These are phyloP conservation scores for Drosophila picticornis DNA, from an alignment of 2,888 invertebrate species.

Conservation along the genomic window DNA sequence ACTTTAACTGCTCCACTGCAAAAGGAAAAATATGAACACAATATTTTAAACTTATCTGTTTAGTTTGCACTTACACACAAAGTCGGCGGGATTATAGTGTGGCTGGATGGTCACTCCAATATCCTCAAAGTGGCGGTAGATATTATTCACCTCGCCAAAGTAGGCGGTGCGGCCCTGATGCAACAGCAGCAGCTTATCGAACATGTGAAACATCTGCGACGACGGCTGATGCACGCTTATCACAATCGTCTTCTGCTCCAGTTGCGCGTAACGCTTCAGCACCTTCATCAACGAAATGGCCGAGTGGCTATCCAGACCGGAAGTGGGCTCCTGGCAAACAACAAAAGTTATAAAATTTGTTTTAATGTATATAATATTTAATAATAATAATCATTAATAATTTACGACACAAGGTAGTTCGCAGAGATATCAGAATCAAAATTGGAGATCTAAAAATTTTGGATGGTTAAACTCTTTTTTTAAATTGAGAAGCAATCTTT, in stretches of 20 bases:
- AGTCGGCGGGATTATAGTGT: constrained; percentile 94
- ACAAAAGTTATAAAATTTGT: background rate
- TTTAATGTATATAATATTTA: too few relatives aligned
- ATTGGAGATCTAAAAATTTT: too few relatives aligned
- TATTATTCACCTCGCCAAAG: constrained; percentile 90
- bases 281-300: constrained; percentile 91
- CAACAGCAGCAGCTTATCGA: constrained; percentile 90
- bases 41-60: background rate
- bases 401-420: too few relatives aligned
- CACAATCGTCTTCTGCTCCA: constrained; percentile 92
- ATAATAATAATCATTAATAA: too few relatives aligned
- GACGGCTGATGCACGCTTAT: constrained; percentile 94
- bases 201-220: constrained; percentile 93
- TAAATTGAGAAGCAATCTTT: background rate
- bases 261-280: constrained; percentile 90
- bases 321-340: constrained; percentile 90
- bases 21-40: background rate
- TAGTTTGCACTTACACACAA: constrained; percentile 88
- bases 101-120: constrained; percentile 90
- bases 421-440: too few relatives aligned
- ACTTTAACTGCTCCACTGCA: constrained; percentile 91
- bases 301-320: constrained; percentile 92
- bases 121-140: constrained; percentile 90
- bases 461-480: background rate
- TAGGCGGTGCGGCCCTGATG: constrained; percentile 91